Evolutionary conservation across 2,113 vertebrate genomes (phyloP).

Genomic region (Mus pahari): DNA sequence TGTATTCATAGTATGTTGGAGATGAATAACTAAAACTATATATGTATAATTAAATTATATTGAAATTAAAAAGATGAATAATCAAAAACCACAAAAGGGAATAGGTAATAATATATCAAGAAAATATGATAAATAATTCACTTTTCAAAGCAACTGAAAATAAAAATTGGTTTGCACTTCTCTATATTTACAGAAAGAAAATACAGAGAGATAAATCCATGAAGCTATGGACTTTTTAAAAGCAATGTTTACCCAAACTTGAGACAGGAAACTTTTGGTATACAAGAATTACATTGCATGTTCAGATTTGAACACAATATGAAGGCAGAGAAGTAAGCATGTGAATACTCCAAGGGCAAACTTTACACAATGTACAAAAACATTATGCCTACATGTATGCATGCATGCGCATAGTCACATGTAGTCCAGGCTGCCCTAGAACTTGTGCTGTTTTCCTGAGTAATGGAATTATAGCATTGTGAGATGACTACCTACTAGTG

Average conservation of each 20-base stretch:
- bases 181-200: not conserved
- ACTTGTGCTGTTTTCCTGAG: not conserved
- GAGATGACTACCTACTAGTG: too few relatives aligned
- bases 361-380: too few relatives aligned
- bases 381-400: not conserved
- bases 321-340: too few relatives aligned
- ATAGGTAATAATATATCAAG: not conserved
- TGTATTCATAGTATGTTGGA: not conserved
- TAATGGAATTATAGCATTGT: not conserved
- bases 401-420: not conserved
- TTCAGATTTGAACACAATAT: too few relatives aligned
- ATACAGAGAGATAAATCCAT: not conserved
- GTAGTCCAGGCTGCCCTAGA: not conserved
- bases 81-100: not conserved
- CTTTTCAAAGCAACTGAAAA: not conserved
- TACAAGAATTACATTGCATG: too few relatives aligned
- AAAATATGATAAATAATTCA: not conserved
- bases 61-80: not conserved
- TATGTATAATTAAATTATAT: not conserved
- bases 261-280: too few relatives aligned
- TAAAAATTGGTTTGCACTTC: not conserved
- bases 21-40: not conserved
- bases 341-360: too few relatives aligned
- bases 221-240: too few relatives aligned
- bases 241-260: too few relatives aligned